Evolutionary conservation across 2,888 invertebrate species (phyloP).

Genomic region (Diaperis boleti): DNA sequence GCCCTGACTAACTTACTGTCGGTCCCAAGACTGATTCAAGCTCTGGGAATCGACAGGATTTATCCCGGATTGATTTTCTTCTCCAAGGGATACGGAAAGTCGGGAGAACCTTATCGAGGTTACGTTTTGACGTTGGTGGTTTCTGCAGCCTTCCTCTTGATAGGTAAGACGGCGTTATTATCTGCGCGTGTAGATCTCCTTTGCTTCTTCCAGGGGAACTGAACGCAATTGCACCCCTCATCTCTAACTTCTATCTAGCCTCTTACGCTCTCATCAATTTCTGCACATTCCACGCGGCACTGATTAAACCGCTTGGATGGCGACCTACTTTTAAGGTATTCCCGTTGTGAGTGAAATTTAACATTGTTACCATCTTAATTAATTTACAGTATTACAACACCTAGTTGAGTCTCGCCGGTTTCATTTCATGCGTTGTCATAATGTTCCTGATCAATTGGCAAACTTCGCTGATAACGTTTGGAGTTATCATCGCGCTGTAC

Average conservation of each 20-base stretch:
- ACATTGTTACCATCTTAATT: no score
- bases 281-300: constrained; percentile 93
- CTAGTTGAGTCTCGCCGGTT: no score
- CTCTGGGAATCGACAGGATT: constrained; percentile 92
- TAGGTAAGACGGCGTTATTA: constrained; percentile 73
- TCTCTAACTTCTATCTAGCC: constrained; percentile 95
- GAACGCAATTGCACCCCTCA: constrained; percentile 90
- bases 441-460: no score
- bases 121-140: constrained; percentile 93
- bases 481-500: no score
- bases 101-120: constrained; percentile 89
- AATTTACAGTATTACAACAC: no score
- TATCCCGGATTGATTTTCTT: constrained; percentile 95
- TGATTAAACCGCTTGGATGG: constrained; percentile 91
- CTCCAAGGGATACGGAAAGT: constrained; percentile 89
- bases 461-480: no score
- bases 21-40: constrained; percentile 90
- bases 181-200: neutral
- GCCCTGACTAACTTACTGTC: constrained; percentile 95
- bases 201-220: constrained; percentile 77
- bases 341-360: no score
- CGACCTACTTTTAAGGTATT: constrained; percentile 86
- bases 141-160: constrained; percentile 85
- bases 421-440: no score
- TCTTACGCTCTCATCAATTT: constrained; percentile 96